Base-by-base conservation (phyloP, 2,888 invertebrate genomes). In the Boloria selene region DNA sequence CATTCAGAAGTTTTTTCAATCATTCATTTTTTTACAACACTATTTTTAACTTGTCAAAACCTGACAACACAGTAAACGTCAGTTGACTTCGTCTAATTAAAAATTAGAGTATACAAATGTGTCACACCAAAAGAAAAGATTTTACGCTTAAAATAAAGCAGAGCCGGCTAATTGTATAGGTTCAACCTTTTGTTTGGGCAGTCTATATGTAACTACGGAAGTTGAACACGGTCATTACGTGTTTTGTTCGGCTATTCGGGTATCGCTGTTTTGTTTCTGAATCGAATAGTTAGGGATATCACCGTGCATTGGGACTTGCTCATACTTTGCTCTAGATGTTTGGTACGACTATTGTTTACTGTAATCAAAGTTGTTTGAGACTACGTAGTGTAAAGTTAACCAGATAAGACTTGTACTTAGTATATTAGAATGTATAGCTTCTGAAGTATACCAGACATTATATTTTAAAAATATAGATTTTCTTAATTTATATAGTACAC, bases 101-200 rank as follows among this genome's bases (percentile, higher is more conserved):
- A n/a, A n/a, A n/a, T n/a, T n/a, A n/a, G n/a, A n/a, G n/a, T n/a
- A n/a, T n/a, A 74, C 72, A 73, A 77, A 77, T 71, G 65, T 66
- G 73, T 70, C 71, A 73, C 77, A 79, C 77, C 42, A 58, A 77
- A 70, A 76, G 78, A 79, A 79, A 82, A 84, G 74, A 77, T 79
- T 80, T 79, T 77, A 82, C 79, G 82, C 78, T 75, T 79, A 84
- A 82, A 83, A 78, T 79, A 77, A 77, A 80, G 82, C 82, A 82
- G 79, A 86, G 74, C 80, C 77, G 75, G 74, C 76, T 84, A 85
- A 87, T 85, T 84, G 81, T 77, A 72, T 76, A 74, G 77, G 78
- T 78, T 78, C 76, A 75, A 76, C 77, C 80, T 80, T 80, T 85
- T 84, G 81, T 82, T 67, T 56, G 49, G 22, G 31, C 56, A 64